A percentile compares a stretch with the other conserved stretches of the same genome.
phyloP scores from a whole-genome alignment of 2,113 vertebrate genomes.

The Trematomus loennbergii region DNA sequence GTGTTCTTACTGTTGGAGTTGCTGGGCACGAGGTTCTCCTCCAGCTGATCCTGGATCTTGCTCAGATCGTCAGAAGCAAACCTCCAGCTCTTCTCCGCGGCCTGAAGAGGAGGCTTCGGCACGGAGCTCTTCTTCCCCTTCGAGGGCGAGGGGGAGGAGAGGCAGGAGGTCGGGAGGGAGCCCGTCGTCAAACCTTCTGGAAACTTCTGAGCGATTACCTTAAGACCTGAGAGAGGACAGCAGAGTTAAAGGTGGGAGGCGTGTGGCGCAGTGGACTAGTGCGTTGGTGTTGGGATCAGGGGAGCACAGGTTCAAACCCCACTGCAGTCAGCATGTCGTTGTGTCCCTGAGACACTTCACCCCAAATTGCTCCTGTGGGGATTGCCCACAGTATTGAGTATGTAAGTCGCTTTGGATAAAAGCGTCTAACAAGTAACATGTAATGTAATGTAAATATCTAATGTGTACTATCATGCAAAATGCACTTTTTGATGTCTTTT shows the following conservation, averaged over 20 bases:
- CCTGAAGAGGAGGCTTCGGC: neutral
- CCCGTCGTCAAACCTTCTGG: conserved; percentile 91
- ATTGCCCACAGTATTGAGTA: no score
- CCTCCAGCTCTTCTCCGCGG: conserved; percentile 88
- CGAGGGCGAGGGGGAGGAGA: conserved; percentile 60
- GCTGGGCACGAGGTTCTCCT: conserved; percentile 83
- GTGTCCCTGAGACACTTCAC: no score
- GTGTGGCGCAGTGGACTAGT: no score
- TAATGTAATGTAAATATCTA: no score
- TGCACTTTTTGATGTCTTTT: no score
- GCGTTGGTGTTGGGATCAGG: no score
- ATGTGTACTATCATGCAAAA: no score
- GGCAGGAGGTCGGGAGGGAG: conserved; percentile 83
- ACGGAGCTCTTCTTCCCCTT: conserved; percentile 68
- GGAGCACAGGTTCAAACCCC: no score
- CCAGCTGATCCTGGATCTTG: conserved; percentile 88
- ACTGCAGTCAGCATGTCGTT: no score
- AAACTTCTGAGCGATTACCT: conserved; percentile 92
- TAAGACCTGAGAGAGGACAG: conserved; percentile 86
- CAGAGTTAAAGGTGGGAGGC: neutral
- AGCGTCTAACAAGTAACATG: no score
- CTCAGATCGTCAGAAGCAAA: conserved; percentile 89
- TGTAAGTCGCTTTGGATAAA: no score
- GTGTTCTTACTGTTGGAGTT: conserved; percentile 85
- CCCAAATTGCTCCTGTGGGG: no score